Percentiles rank a stretch among this genome's conserved stretches.
Conservation (phyloP, 2,888 invertebrate genomes). For the Clusia tigrina region DNA sequence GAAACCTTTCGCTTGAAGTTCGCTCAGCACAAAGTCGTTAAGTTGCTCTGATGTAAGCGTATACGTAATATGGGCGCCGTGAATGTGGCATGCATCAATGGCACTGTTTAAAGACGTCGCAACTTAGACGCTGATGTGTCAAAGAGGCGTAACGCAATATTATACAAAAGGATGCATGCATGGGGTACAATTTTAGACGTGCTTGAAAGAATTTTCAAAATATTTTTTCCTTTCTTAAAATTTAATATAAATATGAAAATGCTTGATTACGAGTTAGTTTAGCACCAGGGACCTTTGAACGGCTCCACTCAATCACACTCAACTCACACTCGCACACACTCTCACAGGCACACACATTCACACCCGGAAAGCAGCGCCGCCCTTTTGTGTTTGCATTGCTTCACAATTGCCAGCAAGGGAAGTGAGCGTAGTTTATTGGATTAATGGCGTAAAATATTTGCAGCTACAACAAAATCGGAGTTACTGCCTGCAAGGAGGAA, state of each 20-base stretch:
- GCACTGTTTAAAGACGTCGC: background rate
- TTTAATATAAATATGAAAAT: too few species aligned
- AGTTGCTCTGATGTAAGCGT: background rate
- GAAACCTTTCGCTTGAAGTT: slow-evolving; percentile 8
- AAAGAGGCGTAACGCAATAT: background rate
- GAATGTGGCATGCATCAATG: background rate
- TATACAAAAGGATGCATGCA: background rate
- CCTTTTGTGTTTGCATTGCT: too few species aligned
- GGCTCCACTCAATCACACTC: too few species aligned
- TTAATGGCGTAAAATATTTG: too few species aligned
- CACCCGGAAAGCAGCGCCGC: too few species aligned
- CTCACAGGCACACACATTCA: background rate
- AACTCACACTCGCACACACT: too few species aligned
- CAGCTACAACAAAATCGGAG: slow-evolving; percentile 1
- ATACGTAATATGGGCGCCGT: background rate
- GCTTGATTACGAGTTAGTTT: too few species aligned
- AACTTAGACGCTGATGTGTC: background rate
- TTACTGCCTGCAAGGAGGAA: too few species aligned
- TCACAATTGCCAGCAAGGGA: background rate
- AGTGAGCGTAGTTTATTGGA: too few species aligned
- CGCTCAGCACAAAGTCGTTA: background rate
- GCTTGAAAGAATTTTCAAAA: background rate
- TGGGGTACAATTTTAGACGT: background rate
- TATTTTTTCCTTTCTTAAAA: background rate
- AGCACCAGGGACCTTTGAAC: too few species aligned